phyloP scores from a whole-genome alignment of 2,797 vertebrate genomes.

The Amblyopsis hoosieri region DNA sequence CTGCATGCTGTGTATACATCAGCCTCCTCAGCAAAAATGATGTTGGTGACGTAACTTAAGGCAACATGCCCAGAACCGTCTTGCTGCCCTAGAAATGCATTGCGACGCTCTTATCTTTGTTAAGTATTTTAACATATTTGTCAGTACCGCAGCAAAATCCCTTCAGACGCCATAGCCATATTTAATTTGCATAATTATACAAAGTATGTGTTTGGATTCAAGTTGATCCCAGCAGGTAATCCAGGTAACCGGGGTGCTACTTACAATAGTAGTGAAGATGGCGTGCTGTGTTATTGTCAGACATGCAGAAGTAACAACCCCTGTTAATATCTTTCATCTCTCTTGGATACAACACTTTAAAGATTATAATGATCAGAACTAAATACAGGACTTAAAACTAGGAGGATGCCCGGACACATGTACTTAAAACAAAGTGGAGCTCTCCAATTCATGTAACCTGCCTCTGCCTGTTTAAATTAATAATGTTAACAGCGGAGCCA shows the following conservation, averaged over 20 bases:
- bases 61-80: too few relatives aligned
- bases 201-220: neutral
- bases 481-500: constrained; percentile 36
- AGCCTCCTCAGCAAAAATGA: too few relatives aligned
- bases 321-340: neutral
- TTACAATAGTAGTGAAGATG: neutral
- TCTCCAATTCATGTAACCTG: constrained; percentile 31
- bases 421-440: neutral
- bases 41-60: too few relatives aligned
- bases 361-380: neutral
- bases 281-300: neutral
- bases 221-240: neutral
- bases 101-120: too few relatives aligned
- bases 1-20: too few relatives aligned
- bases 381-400: neutral
- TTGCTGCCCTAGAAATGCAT: too few relatives aligned
- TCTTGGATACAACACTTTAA: neutral
- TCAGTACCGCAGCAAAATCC: too few relatives aligned
- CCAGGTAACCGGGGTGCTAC: neutral
- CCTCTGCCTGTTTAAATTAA: constrained; percentile 36
- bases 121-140: too few relatives aligned
- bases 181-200: neutral
- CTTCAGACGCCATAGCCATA: too few relatives aligned
- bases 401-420: neutral
- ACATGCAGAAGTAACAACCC: neutral